Conservation (phyloP, 1,140 invertebrate species). For the Episyrphus balteatus region DNA sequence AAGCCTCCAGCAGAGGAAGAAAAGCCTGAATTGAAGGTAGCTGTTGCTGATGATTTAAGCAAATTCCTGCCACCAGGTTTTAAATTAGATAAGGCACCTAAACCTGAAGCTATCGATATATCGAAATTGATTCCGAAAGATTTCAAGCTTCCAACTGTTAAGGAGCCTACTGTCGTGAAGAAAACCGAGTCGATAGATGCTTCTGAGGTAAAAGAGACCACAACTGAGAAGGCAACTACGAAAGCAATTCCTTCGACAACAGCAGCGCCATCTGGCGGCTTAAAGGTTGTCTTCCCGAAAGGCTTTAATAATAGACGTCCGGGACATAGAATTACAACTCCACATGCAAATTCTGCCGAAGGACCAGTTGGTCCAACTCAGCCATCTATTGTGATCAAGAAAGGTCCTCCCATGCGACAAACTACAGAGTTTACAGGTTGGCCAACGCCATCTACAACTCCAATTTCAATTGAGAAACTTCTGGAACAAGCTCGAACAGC, state of each 20-base stretch:
- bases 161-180: conserved; percentile 18
- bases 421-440: conserved; percentile 82
- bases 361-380: conserved; percentile 27
- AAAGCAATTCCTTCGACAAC: conserved; percentile 14
- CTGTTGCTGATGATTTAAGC: conserved; percentile 30
- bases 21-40: conserved; percentile 26
- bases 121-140: conserved; percentile 49
- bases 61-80: conserved; percentile 44
- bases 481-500: conserved; percentile 57
- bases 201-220: conserved; percentile 6
- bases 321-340: conserved; percentile 47
- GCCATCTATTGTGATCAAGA: conserved; percentile 57
- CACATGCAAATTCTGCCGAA: conserved; percentile 31
- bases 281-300: conserved; percentile 69
- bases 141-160: conserved; percentile 25
- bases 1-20: conserved; percentile 29
- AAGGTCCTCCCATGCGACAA: conserved; percentile 70
- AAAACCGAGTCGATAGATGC: conserved; percentile 43
- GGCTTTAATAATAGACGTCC: conserved; percentile 58
- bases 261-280: conserved; percentile 30
- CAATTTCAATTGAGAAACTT: conserved; percentile 70
- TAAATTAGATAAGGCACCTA: conserved; percentile 36
- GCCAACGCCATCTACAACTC: conserved; percentile 73
- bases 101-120: conserved; percentile 40
- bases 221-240: conserved; percentile 9